Evolutionary conservation across 2,888 invertebrate genomes (phyloP), one percentile per base, ranked within the genome.

Genomic region (Lithophane leautieri): DNA sequence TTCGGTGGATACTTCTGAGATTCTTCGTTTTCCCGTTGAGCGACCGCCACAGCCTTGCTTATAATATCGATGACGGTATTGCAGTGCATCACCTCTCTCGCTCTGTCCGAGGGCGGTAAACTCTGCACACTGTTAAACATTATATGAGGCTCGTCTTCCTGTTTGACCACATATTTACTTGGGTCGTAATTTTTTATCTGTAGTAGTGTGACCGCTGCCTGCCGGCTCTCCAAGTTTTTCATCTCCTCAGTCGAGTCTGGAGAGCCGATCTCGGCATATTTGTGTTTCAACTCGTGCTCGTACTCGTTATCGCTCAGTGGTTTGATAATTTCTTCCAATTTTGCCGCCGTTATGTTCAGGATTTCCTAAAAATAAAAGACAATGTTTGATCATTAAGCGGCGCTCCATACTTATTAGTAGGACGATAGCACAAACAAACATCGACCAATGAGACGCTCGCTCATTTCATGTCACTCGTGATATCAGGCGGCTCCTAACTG

Each of bases 41-140:
- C 96, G 78, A 96, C 96, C 83, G 96, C 97, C 65, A 97, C 96
- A 56, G 96, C 97, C 89, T 96, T 96, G 88, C 94, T 96, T 91
- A 96, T 95, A 79, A 96, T 96, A 91, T 96, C 97, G 90, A 96
- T 95, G 89, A 96, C 95, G 79, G 97, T 96, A 87, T 96, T 96
- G 87, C 97, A 96, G 90, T 97, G 97, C 95, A 96, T 94, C 87
- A 95, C 96, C 90, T 96, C 96, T 86, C 94, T 92, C 88, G 97
- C 96, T 89, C 97, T 93, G 89, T 97, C 97, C 62, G 97, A 94
- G 78, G 97, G 97, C 89, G 97, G 97, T 87, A 97, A 94, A 89
- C 97, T 96, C 88, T 97, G 97, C 84, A 97, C 97, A 86, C 96
- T 97, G 91, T 97, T 97, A 91, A 97, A 97, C 92, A 96, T 96